Evolutionary conservation across 2,797 vertebrate species (phyloP).

Genomic region (Etheostoma nigrum): DNA sequence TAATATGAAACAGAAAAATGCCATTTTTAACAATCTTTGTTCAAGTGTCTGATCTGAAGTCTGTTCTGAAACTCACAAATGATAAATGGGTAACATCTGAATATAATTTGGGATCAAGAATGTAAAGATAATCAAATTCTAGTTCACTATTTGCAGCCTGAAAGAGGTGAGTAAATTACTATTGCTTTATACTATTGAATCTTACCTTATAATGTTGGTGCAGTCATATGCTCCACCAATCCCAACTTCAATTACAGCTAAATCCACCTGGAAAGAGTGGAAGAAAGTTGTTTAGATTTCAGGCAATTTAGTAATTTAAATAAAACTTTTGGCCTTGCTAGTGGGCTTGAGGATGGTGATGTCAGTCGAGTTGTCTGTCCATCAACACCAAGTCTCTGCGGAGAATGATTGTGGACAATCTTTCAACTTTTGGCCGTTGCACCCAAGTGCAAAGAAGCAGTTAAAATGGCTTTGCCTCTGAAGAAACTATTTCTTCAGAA

Average conservation of each 20-base stretch:
- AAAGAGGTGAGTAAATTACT: not conserved
- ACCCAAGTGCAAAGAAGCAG: not conserved
- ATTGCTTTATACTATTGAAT: not conserved
- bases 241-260: constrained; percentile 95
- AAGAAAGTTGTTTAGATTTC: not conserved
- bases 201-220: constrained; percentile 95
- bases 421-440: not conserved
- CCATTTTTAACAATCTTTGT: not conserved
- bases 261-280: constrained; percentile 87
- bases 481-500: too few relatives aligned
- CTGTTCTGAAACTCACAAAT: not conserved
- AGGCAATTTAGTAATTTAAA: not conserved
- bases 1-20: not conserved
- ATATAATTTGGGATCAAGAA: not conserved
- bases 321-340: not conserved
- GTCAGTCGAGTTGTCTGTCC: too few relatives aligned
- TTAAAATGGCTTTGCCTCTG: too few relatives aligned
- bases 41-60: not conserved
- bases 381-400: not conserved
- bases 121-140: not conserved
- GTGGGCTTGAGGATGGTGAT: not conserved
- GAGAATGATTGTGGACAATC: not conserved
- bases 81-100: not conserved
- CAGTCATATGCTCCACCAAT: constrained; percentile 96
- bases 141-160: not conserved